Conservation (phyloP, 2,888 invertebrate species). For the Agonopterix subpropinquella region DNA sequence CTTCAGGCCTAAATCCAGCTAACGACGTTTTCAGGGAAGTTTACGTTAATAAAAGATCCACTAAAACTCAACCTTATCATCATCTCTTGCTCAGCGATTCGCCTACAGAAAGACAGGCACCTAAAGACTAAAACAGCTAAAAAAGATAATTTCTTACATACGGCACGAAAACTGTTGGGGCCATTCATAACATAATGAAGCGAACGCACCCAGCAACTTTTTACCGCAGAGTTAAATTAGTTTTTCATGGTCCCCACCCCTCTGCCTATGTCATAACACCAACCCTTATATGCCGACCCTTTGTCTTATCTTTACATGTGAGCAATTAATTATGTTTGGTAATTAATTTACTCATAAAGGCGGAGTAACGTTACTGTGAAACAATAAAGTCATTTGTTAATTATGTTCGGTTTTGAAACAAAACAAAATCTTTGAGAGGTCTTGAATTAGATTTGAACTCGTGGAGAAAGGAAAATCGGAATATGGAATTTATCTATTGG, state of each 20-base stretch:
- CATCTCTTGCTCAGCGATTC: no score
- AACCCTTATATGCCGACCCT: constrained; percentile 32
- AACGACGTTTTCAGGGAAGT: no score
- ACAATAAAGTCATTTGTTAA: constrained; percentile 47
- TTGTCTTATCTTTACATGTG: constrained; percentile 46
- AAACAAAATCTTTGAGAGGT: no score
- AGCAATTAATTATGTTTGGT: constrained; percentile 57
- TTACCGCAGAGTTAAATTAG: constrained; percentile 45
- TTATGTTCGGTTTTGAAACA: constrained; percentile 14
- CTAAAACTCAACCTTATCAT: no score
- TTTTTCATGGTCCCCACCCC: constrained; percentile 42
- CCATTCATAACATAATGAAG: constrained; percentile 34
- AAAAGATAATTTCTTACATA: neutral
- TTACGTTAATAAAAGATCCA: no score
- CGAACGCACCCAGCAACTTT: constrained; percentile 24
- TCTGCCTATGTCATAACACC: constrained; percentile 36
- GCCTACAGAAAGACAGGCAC: no score
- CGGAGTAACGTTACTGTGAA: constrained; percentile 33
- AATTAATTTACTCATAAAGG: constrained; percentile 54
- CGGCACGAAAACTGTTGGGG: constrained; percentile 16
- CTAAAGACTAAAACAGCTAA: no score
- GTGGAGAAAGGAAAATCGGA: no score
- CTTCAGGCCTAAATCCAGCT: no score
- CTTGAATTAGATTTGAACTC: no score
- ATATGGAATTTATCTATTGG: no score